Base-by-base conservation (phyloP, 2,113 vertebrate genomes). In the Parus major region DNA sequence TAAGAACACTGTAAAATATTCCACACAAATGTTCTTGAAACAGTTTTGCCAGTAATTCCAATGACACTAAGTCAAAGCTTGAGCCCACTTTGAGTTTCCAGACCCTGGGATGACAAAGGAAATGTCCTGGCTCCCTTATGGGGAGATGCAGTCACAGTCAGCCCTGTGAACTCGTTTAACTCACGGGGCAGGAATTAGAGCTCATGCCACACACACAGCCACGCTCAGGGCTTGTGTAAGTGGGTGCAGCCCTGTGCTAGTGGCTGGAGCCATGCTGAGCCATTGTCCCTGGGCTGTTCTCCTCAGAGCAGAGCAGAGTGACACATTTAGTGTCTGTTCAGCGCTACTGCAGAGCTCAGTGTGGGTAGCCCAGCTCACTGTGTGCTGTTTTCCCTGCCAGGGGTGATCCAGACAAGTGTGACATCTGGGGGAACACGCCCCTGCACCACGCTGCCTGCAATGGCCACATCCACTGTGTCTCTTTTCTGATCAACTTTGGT, bases 341-440 rank as follows among this genome's bases (percentile, higher is more conserved):
- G 16, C 7, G 71, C 39, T 47, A 0, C 21, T 8, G 50, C 15
- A 9, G 44, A 5, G 65, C 44, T 53, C 12, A 4, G 53, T 7
- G 68, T 12, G 53, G 31, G 25, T 6, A 66, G 1, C 41, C 64
- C 69, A 33, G 35, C 85, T 96, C 60, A 95, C 55, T 3, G 12
- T 63, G 11, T 36, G 76, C 61, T 90, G 5, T 92, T 97, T 81
- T 94, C 82, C 95, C 82, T 94, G 90, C 49, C 96, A 99, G 99
- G 75, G 99, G 99, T 4, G 99, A 99, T 50, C 98, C 99, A 0
- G 98, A 99, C 88, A 98, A 90, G 72, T 99, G 99, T 50, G 99
- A 99, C 97, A 99, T 99, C 96, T 99, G 99, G 99, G 99, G 99
- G 41, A 99, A 99, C 86, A 99, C 99, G 0, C 98, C 99, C 3